A percentile compares a stretch with the other conserved stretches of the same genome.
Evolutionary conservation across 2,797 vertebrate genomes (phyloP).

Genomic region (Cottoperca gobio): DNA sequence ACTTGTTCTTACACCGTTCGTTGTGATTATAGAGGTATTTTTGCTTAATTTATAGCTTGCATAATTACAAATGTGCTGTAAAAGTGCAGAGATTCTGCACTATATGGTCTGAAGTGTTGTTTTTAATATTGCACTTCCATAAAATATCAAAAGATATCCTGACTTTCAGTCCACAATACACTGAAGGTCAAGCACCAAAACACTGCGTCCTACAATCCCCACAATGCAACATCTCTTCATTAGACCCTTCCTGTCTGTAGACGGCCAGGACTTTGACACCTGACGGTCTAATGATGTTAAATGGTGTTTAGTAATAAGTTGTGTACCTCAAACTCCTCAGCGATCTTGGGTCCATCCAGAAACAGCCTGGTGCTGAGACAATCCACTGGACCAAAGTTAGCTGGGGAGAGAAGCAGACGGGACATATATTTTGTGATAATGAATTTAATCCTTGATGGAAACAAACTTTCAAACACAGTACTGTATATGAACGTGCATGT

Average conservation of each 20-base stretch:
- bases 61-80: background rate
- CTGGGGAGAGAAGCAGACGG: conserved; percentile 38
- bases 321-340: conserved; percentile 93
- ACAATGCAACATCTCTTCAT: background rate
- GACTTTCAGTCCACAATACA: background rate
- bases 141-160: background rate
- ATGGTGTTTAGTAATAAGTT: background rate
- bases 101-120: background rate
- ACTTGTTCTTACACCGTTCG: background rate
- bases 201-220: too few species aligned
- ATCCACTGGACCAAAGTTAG: conserved; percentile 91
- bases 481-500: too few species aligned
- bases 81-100: background rate
- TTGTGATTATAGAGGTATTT: background rate
- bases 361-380: conserved; percentile 94
- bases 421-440: background rate
- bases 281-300: background rate
- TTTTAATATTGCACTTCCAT: background rate
- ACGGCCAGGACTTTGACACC: accelerated
- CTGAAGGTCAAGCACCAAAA: background rate
- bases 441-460: background rate
- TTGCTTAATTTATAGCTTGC: background rate
- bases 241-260: background rate
- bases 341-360: conserved; percentile 93
- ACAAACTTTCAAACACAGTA: too few species aligned